Evolutionary conservation across 2,888 invertebrate genomes (phyloP).

Genomic region (Xanthorhoe spadicearia): DNA sequence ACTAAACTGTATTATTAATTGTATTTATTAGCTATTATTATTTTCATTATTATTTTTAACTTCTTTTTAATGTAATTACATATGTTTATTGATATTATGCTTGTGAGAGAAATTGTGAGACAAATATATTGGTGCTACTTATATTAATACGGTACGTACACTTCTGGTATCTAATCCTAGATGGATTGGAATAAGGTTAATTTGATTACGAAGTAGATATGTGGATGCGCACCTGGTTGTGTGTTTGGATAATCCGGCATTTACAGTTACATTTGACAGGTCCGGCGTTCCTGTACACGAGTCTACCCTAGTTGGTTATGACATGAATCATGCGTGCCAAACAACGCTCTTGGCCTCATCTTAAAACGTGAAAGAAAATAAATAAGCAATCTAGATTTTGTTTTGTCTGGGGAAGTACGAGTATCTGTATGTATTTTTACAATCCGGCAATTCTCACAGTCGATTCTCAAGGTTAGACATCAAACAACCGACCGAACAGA

Average conservation of each 20-base stretch:
- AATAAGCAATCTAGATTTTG: constrained; percentile 55
- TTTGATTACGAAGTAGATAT: too few relatives aligned
- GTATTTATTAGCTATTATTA: too few relatives aligned
- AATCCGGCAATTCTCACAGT: constrained; percentile 18
- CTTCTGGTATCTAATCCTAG: neutral
- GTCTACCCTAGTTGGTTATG: constrained; percentile 38
- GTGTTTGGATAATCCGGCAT: neutral
- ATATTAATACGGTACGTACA: neutral
- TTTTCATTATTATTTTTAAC: too few relatives aligned
- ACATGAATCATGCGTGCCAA: constrained; percentile 68
- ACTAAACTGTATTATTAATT: too few relatives aligned
- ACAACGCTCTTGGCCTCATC: constrained; percentile 54
- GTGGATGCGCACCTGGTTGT: too few relatives aligned
- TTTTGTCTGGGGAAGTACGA: constrained; percentile 49
- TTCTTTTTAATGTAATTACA: too few relatives aligned
- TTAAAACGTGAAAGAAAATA: constrained; percentile 57
- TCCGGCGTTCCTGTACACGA: constrained; percentile 10
- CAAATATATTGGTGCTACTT: too few relatives aligned
- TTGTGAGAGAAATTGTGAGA: too few relatives aligned
- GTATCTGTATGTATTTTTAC: constrained; percentile 37
- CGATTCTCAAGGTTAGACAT: constrained; percentile 22
- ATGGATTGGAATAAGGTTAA: too few relatives aligned
- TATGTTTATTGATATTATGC: too few relatives aligned
- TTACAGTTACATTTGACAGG: neutral
- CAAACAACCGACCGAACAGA: constrained; percentile 12